Conservation (phyloP, 2,797 vertebrate species). For the Pempheris klunzingeri region DNA sequence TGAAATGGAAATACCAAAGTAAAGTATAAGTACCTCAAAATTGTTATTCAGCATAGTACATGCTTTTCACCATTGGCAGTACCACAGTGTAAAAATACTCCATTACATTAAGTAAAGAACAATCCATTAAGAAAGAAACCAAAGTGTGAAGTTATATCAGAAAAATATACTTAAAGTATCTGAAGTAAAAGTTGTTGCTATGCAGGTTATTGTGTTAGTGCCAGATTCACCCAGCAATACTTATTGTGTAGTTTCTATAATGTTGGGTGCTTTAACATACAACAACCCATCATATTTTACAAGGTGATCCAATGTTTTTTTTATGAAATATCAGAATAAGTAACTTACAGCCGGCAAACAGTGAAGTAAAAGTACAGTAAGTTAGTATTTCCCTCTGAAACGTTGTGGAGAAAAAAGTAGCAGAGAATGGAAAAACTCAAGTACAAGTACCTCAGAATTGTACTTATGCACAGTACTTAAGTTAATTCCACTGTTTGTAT, state of each 20-base stretch:
- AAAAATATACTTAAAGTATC: background rate
- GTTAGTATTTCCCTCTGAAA: background rate
- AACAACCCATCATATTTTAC: background rate
- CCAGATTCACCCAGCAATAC: background rate
- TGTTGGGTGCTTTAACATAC: background rate
- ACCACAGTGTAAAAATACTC: background rate
- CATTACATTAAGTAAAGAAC: no score
- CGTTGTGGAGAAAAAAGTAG: background rate
- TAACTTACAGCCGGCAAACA: background rate
- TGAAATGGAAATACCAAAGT: background rate
- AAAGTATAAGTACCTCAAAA: no score
- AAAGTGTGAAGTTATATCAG: background rate
- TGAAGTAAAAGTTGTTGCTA: background rate
- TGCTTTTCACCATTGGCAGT: background rate
- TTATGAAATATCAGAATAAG: background rate
- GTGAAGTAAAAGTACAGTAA: background rate
- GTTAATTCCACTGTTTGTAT: constrained; percentile 2
- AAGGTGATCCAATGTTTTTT: background rate
- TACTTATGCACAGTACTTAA: background rate
- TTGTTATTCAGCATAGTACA: background rate
- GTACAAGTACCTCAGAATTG: background rate
- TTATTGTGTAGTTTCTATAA: background rate
- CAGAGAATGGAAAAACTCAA: background rate
- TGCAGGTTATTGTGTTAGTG: background rate
- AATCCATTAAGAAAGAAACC: no score